Conservation (phyloP, 2,797 vertebrate genomes). For the Rhabdophis nuchalis region DNA sequence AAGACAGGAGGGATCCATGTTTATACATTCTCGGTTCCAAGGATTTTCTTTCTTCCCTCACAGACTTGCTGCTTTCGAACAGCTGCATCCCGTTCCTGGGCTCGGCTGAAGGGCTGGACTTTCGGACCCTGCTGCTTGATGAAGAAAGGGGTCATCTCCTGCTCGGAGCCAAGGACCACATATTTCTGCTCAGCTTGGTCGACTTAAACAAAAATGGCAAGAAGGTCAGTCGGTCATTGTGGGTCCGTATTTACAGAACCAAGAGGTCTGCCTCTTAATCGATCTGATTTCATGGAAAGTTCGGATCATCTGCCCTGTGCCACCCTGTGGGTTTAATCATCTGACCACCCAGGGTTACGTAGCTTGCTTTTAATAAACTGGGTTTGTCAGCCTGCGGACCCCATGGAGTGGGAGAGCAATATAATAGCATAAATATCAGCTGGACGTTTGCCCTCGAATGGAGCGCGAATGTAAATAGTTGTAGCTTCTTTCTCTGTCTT, state of each 20-base stretch:
- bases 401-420: background rate
- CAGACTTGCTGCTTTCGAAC: conserved; percentile 89
- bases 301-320: background rate
- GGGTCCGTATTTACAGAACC: conserved; percentile 18
- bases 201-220: conserved; percentile 85
- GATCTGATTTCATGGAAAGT: background rate
- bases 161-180: conserved; percentile 87
- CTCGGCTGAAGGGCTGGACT: conserved; percentile 84
- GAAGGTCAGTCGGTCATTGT: conserved; percentile 77
- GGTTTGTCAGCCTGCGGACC: conserved; percentile 13
- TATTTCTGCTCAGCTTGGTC: conserved; percentile 88
- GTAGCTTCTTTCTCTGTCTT: background rate
- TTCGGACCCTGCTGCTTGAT: conserved; percentile 90
- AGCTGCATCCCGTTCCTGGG: conserved; percentile 88
- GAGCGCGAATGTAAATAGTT: conserved; percentile 23
- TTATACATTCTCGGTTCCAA: conserved; percentile 59
- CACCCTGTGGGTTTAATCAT: background rate
- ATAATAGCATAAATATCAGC: background rate
- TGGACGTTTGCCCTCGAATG: conserved; percentile 1
- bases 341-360: background rate
- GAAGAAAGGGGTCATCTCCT: conserved; percentile 88
- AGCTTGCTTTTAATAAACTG: conserved; percentile 21
- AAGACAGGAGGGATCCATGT: conserved; percentile 41
- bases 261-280: conserved; percentile 34
- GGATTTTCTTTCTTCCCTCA: conserved; percentile 57